Evolutionary conservation across 2,888 invertebrate species (phyloP).

Genomic region (Agrochola lychnidis): DNA sequence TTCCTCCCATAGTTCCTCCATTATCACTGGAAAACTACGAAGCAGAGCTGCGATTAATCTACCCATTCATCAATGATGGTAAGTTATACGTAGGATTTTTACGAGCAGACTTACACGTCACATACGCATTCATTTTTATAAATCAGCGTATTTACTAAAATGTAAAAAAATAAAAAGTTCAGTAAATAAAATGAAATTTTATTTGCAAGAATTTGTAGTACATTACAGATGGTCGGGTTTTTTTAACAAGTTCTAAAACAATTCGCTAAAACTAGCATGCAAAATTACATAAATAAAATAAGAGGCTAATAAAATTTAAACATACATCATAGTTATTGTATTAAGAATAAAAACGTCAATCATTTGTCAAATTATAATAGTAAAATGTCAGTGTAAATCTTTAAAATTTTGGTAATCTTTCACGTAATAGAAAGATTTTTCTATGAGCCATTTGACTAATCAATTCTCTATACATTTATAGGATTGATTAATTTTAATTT

Average conservation of each 20-base stretch:
- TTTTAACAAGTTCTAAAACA: too few relatives aligned
- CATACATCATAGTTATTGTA: too few relatives aligned
- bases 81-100: slow-evolving; percentile 68
- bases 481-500: not conserved
- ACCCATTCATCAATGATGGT: slow-evolving; percentile 94
- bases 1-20: slow-evolving; percentile 91
- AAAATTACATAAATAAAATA: too few relatives aligned
- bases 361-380: too few relatives aligned
- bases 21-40: slow-evolving; percentile 91
- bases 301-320: too few relatives aligned
- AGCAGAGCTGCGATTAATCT: slow-evolving; percentile 91
- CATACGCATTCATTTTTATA: not conserved
- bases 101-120: not conserved
- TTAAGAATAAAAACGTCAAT: too few relatives aligned
- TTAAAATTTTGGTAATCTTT: too few relatives aligned
- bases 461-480: not conserved
- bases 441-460: not conserved
- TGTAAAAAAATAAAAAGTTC: not conserved
- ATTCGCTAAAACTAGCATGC: too few relatives aligned
- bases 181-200: not conserved
- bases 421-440: too few relatives aligned
- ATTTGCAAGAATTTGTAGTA: too few relatives aligned
- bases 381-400: too few relatives aligned
- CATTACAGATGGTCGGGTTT: too few relatives aligned
- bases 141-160: not conserved